Percentiles rank a stretch among this genome's conserved stretches.
Evolutionary conservation across 1,140 invertebrate species (phyloP).

Genomic region (Ectropis grisescens): DNA sequence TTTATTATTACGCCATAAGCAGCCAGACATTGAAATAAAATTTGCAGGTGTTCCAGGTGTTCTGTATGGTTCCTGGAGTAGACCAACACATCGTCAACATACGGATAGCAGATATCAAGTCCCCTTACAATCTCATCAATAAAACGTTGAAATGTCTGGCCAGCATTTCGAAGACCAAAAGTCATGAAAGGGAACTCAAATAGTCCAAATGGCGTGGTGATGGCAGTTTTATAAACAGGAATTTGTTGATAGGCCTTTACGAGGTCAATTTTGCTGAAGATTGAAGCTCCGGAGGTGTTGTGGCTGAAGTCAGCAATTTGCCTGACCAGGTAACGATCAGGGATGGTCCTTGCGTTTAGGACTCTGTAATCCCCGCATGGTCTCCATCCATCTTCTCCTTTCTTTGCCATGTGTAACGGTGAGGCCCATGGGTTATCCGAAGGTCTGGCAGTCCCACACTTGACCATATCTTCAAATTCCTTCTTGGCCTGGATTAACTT

Average conservation of each 20-base stretch:
- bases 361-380: constrained; percentile 1
- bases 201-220: background rate
- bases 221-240: background rate
- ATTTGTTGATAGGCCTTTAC: constrained; percentile 1
- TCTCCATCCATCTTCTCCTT: background rate
- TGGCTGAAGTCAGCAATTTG: background rate
- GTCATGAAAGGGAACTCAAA: background rate
- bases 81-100: background rate
- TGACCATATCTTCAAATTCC: constrained; percentile 11
- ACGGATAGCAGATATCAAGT: background rate
- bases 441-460: background rate
- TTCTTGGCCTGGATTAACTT: constrained; percentile 5
- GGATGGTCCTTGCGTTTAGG: constrained; percentile 1
- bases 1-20: too few species aligned
- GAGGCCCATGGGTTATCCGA: constrained; percentile 2
- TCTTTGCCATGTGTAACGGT: background rate
- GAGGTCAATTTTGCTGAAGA: background rate
- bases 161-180: background rate
- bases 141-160: background rate
- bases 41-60: too few species aligned
- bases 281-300: background rate
- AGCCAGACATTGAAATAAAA: too few species aligned
- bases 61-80: background rate
- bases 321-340: constrained; percentile 1
- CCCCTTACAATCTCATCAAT: background rate